Base-by-base conservation (phyloP, 2,113 vertebrate genomes). In the Proterorhinus semilunaris region DNA sequence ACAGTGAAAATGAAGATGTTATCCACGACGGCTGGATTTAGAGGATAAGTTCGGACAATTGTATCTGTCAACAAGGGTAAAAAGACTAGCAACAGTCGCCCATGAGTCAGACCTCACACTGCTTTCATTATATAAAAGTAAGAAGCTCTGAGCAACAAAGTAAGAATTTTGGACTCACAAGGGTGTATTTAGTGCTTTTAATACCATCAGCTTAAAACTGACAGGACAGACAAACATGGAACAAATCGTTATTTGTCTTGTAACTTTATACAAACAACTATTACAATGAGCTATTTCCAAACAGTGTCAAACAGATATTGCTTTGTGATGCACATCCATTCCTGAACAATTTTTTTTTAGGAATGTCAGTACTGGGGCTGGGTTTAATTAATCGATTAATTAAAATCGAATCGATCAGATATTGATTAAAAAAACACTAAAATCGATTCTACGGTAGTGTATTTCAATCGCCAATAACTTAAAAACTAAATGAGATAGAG, bases 1-100 rank as follows among this genome's bases (percentile, higher is more conserved):
- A 21, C 48, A n/a, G 62, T 63, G 46, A 51, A 69, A 72, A 63
- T 59, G 48, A 72, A 71, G 66, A 67, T 15, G 43, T 49, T 13
- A 52, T 7, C n/a, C 48, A 16, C 58, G 44, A 61, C 15, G 4
- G 58, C 58, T 10, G 58, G 58, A 12, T 45, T 61, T 45, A 61
- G 44, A n/a, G 58, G 42, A 61, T 44, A 45, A n/a, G 13, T n/a
- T 13, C 10, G 7, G 58, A 61, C 13, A 13, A 61, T 45, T 61
- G 58, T 44, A 9, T 43, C 13, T 45, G 58, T 61, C 58, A 61
- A 44, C 58, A 61, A 61, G 44, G 36, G 15, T 61, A n/a, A 8
- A 44, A 1, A 44, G 8, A 45, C 42, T 45, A 10, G 13, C 15
- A 6, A n/a, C 7, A n/a, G 42, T 45, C 42, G 7, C 58, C 43